Percentiles rank a stretch among this genome's conserved stretches.
Evolutionary conservation across 2,888 invertebrate species (phyloP).

Genomic region (Sacculina carcini): DNA sequence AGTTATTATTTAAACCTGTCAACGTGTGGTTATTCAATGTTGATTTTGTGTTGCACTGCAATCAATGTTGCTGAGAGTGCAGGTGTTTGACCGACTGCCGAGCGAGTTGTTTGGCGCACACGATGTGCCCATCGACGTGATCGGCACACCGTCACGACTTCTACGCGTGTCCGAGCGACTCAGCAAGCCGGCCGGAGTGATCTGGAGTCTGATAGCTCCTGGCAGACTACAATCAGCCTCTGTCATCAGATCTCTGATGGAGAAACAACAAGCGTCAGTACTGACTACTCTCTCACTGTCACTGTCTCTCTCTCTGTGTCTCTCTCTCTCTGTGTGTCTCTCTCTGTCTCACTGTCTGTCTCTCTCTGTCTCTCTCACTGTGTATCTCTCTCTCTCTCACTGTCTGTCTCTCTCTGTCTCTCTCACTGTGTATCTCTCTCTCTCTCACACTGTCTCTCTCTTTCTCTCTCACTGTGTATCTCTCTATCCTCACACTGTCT

Average conservation of each 20-base stretch:
- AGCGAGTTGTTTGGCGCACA: slow-evolving; percentile 43
- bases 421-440: not conserved
- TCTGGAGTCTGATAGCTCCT: slow-evolving; percentile 48
- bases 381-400: not conserved
- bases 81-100: slow-evolving; percentile 46
- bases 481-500: not conserved
- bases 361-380: not conserved
- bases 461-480: slow-evolving; percentile 1
- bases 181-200: slow-evolving; percentile 40
- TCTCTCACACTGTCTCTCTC: not conserved
- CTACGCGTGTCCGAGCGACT: slow-evolving; percentile 31
- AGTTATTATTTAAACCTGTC: no score
- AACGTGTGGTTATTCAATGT: no score
- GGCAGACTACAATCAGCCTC: slow-evolving; percentile 27
- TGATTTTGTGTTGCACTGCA: no score
- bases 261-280: not conserved
- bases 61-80: no score
- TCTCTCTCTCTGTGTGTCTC: not conserved
- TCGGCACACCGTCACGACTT: slow-evolving; percentile 56
- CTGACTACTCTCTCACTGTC: not conserved
- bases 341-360: not conserved
- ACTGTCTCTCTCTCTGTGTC: not conserved
- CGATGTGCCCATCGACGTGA: slow-evolving; percentile 61
- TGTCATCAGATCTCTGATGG: not conserved
- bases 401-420: not conserved